These are phyloP conservation scores for Steatornis caripensis DNA, from an alignment of 2,113 vertebrate genomes.

Conservation along the genomic window DNA sequence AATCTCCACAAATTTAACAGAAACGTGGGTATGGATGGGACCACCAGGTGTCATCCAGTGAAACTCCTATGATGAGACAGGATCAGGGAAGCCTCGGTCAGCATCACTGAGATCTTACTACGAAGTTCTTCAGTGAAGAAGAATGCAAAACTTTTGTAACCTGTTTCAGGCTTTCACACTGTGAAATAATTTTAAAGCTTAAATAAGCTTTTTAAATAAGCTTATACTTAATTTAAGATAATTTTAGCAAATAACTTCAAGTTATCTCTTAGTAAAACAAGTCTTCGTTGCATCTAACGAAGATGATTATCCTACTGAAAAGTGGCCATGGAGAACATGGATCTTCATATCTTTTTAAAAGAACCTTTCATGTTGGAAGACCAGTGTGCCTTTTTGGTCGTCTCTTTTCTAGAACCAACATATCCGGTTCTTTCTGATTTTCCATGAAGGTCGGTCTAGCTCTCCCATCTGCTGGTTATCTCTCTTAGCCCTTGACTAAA, in stretches of 20 bases:
- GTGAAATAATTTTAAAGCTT: not conserved
- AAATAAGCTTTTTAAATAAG: no score
- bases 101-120: not conserved
- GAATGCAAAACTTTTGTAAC: not conserved
- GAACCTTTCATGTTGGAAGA: not conserved
- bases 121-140: not conserved
- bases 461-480: not conserved
- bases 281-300: not conserved
- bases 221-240: not conserved
- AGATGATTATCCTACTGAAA: not conserved
- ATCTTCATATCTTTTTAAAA: not conserved
- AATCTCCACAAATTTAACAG: not conserved
- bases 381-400: not conserved
- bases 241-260: not conserved
- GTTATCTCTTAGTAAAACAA: not conserved
- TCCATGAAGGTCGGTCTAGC: not conserved
- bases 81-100: not conserved
- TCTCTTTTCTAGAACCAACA: not conserved
- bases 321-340: not conserved
- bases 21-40: not conserved
- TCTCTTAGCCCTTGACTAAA: not conserved
- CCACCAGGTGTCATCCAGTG: not conserved
- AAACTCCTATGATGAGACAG: not conserved
- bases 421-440: not conserved
- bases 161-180: not conserved